These are phyloP conservation scores for Istiophorus platypterus DNA, from an alignment of 2,113 vertebrate species.

Conservation along the genomic window DNA sequence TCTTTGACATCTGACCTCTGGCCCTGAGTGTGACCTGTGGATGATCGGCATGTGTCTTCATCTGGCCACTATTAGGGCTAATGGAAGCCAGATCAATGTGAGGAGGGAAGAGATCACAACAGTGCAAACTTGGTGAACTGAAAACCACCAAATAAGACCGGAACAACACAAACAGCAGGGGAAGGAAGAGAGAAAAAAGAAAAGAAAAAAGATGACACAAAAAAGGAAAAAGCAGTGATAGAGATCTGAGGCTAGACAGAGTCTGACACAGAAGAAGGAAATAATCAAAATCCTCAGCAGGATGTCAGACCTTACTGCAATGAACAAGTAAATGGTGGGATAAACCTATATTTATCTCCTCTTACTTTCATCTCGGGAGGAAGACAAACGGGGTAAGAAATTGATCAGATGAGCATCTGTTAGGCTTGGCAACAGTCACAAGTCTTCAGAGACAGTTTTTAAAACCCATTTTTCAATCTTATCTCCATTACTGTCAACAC, in stretches of 20 bases:
- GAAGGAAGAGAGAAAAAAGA: constrained; percentile 18
- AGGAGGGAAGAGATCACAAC: constrained; percentile 60
- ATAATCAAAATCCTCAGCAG: constrained; percentile 70
- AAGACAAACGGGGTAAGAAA: constrained; percentile 76
- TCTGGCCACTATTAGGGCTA: constrained; percentile 9
- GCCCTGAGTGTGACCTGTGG: constrained; percentile 42
- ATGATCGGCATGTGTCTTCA: constrained; percentile 53
- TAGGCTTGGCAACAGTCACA: constrained; percentile 76
- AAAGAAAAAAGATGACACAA: not conserved
- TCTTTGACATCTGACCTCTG: constrained; percentile 49
- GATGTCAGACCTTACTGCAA: constrained; percentile 62
- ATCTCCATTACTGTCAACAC: constrained; percentile 74
- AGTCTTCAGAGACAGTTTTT: constrained; percentile 72
- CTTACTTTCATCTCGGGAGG: constrained; percentile 68
- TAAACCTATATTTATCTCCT: constrained; percentile 77
- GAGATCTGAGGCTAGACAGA: constrained; percentile 55
- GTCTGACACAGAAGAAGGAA: constrained; percentile 58
- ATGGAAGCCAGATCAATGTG: constrained; percentile 43
- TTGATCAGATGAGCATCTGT: constrained; percentile 83
- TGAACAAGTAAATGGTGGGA: constrained; percentile 72
- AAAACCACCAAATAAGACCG: constrained; percentile 63
- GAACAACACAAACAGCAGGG: constrained; percentile 67
- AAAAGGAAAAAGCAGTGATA: constrained; percentile 47
- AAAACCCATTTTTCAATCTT: constrained; percentile 76
- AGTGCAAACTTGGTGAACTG: constrained; percentile 59